phyloP scores from a whole-genome alignment of 2,113 vertebrate genomes.

The Etia nguti region DNA sequence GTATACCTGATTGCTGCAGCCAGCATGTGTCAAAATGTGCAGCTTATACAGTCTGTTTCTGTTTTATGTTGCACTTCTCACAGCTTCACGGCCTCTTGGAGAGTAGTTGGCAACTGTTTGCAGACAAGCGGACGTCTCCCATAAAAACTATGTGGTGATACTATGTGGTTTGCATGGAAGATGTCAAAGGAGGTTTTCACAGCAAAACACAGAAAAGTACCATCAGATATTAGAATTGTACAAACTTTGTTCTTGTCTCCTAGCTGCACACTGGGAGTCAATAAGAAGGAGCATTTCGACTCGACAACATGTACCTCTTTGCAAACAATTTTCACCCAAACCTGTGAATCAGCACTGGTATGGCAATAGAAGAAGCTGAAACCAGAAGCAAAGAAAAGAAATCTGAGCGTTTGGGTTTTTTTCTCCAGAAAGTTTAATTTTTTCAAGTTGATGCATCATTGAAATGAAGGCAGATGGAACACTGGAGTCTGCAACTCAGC shows the following conservation, averaged over 20 bases:
- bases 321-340: neutral
- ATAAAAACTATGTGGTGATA: no score
- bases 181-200: neutral
- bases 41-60: neutral
- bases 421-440: neutral
- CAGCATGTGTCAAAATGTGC: neutral
- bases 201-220: neutral
- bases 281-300: neutral
- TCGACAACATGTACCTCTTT: neutral
- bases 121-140: neutral
- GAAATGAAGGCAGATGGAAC: neutral
- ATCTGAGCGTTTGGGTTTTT: neutral
- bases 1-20: neutral
- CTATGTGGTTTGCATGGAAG: neutral
- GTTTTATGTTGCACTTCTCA: neutral
- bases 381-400: neutral
- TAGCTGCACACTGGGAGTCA: neutral
- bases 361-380: neutral
- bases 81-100: neutral
- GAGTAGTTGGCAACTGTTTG: neutral
- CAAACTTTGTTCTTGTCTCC: rapidly evolving
- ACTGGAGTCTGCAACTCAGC: neutral
- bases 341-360: neutral
- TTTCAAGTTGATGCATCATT: neutral
- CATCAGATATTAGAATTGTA: neutral